A percentile compares a stretch with the other conserved stretches of the same genome.
Conservation (phyloP, 2,888 invertebrate species). For the Agriopis leucophaearia region DNA sequence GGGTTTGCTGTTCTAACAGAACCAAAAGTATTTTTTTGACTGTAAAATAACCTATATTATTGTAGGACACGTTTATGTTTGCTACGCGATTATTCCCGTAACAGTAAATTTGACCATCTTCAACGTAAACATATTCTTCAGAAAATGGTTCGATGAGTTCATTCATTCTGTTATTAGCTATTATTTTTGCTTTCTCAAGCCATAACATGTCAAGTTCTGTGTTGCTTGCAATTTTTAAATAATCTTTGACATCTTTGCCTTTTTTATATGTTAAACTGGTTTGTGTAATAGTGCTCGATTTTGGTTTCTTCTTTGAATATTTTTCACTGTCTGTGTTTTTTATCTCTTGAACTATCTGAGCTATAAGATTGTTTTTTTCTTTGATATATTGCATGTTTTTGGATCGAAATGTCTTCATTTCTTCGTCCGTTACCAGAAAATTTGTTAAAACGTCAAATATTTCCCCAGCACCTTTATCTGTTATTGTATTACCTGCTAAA, state of each 20-base stretch:
- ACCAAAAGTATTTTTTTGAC: slow-evolving; percentile 8
- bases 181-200: slow-evolving; percentile 8
- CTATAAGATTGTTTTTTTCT: neutral
- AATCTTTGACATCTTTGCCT: neutral
- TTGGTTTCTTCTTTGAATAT: slow-evolving; percentile 1
- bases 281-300: neutral
- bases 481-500: slow-evolving; percentile 18
- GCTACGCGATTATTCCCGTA: slow-evolving; percentile 10
- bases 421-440: slow-evolving; percentile 10
- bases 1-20: neutral
- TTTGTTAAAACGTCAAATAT: slow-evolving; percentile 12
- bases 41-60: neutral
- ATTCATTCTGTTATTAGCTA: neutral
- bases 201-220: neutral
- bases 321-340: slow-evolving; percentile 2
- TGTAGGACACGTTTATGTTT: slow-evolving; percentile 17
- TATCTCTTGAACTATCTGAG: slow-evolving; percentile 1
- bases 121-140: neutral
- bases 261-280: neutral
- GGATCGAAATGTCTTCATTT: neutral
- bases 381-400: neutral
- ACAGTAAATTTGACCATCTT: neutral
- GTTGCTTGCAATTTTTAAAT: neutral
- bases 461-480: slow-evolving; percentile 13
- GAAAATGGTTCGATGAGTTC: slow-evolving; percentile 2